phyloP scores from a whole-genome alignment of 2,113 vertebrate species.

The Sus scrofa region T2T-Sscrofa CM000813.6:134557001-134557500 shows the following conservation, averaged over 20 bases:
- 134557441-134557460: background rate
- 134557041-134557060: background rate
- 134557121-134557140: background rate
- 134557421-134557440: background rate
- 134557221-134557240: background rate
- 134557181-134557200: background rate
- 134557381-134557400: background rate
- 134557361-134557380: background rate
- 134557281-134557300: background rate
- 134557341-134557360: background rate
- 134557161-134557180: background rate
- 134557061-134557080: background rate
- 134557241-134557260: background rate
- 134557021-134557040: too few species aligned
- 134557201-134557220: background rate
- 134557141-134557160: background rate
- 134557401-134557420: background rate
- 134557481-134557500: background rate
- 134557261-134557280: background rate
- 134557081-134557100: background rate
- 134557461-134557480: background rate
- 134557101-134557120: background rate
- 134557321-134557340: background rate
- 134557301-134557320: background rate
- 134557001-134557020: background rate